phyloP scores from a whole-genome alignment of 2,113 vertebrate species.

The Dasyprocta punctata region DNA sequence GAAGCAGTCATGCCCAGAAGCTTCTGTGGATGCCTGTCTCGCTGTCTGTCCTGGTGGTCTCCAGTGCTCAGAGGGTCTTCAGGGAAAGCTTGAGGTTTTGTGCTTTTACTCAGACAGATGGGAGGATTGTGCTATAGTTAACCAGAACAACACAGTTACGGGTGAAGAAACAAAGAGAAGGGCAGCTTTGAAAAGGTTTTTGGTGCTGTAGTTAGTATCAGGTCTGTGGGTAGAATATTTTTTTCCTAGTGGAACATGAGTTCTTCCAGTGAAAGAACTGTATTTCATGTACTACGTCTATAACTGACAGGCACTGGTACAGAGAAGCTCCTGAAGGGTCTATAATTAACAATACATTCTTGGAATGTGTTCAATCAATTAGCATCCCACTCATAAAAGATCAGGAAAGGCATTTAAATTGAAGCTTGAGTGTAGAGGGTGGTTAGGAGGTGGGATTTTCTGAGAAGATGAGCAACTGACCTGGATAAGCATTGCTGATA shows the following conservation, averaged over 20 bases:
- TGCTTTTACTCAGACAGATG: not conserved
- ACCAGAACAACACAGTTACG: not conserved
- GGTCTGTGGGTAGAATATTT: not conserved
- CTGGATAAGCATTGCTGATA: not conserved
- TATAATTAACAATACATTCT: not conserved
- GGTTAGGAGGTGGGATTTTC: not conserved
- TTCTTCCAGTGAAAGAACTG: not conserved
- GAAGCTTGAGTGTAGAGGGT: not conserved
- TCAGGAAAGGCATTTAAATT: not conserved
- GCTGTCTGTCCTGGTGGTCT: not conserved
- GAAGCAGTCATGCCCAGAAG: not conserved
- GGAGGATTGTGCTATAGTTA: conserved; percentile 13
- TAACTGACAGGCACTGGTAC: not conserved
- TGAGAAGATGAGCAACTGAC: not conserved
- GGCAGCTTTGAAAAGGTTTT: not conserved
- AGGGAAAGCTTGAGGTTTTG: not conserved
- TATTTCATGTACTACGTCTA: not conserved
- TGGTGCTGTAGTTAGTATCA: not conserved
- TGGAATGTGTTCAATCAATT: not conserved
- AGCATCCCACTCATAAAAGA: not conserved
- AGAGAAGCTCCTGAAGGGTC: not conserved
- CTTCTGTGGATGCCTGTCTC: not conserved
- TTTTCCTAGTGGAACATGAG: not conserved
- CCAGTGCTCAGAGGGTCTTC: not conserved
- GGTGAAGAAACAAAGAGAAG: not conserved